These are phyloP conservation scores for Monomorium pharaonis DNA, from an alignment of 1,140 invertebrate species.

Conservation along the genomic window DNA sequence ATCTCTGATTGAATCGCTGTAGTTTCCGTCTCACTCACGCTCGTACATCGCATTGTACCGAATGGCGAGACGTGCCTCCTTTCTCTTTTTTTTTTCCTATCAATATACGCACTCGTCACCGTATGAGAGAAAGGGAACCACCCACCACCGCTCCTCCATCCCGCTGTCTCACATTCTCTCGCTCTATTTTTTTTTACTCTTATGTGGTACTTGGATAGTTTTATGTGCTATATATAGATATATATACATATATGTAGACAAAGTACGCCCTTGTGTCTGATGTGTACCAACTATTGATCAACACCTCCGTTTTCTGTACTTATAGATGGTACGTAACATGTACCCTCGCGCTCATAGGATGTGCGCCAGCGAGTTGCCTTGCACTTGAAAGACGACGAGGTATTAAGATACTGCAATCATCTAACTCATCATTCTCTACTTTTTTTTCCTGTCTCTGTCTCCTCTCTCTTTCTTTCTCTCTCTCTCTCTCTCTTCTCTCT, in stretches of 20 bases:
- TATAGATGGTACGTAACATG: slow-evolving; percentile 85
- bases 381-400: slow-evolving; percentile 84
- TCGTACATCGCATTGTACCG: slow-evolving; percentile 1
- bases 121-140: slow-evolving; percentile 66
- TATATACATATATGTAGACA: slow-evolving; percentile 67
- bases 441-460: slow-evolving; percentile 54
- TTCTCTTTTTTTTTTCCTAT: slow-evolving; percentile 7
- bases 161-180: slow-evolving; percentile 24
- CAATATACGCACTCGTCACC: slow-evolving; percentile 30
- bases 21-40: slow-evolving; percentile 7
- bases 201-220: slow-evolving; percentile 28
- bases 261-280: slow-evolving; percentile 72
- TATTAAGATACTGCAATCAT: slow-evolving; percentile 83
- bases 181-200: background rate
- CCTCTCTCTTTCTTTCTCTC: slow-evolving; percentile 50
- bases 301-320: slow-evolving; percentile 85
- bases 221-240: background rate
- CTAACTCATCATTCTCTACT: slow-evolving; percentile 81
- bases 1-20: background rate
- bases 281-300: slow-evolving; percentile 82
- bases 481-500: slow-evolving; percentile 25
- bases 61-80: slow-evolving; percentile 1
- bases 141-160: slow-evolving; percentile 51
- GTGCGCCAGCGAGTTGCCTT: slow-evolving; percentile 84
- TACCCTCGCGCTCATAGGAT: slow-evolving; percentile 84